Conservation (phyloP, 1,140 invertebrate genomes). For the Ruditapes philippinarum region DNA sequence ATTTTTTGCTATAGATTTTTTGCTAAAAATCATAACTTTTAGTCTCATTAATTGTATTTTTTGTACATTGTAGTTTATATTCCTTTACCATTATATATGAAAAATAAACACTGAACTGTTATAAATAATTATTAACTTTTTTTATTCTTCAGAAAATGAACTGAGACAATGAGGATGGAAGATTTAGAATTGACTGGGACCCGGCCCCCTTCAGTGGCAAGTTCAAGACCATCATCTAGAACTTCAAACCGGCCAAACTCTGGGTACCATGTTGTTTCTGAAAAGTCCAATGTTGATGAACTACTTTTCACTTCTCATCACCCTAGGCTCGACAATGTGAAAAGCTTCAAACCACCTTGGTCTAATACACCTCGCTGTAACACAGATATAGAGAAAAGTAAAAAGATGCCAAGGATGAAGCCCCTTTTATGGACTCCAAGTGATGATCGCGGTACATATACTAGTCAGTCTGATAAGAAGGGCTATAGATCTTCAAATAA, state of each 20-base stretch:
- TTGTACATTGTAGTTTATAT: no score
- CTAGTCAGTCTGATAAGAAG: slow-evolving; percentile 55
- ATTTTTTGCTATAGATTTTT: no score
- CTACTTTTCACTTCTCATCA: slow-evolving; percentile 76
- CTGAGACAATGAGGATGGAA: slow-evolving; percentile 58
- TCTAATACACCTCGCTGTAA: slow-evolving; percentile 38
- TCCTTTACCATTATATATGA: no score
- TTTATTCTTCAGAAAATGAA: slow-evolving; percentile 16
- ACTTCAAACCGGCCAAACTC: slow-evolving; percentile 63
- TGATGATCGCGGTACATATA: slow-evolving; percentile 17
- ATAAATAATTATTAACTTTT: no score
- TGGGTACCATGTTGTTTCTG: slow-evolving; percentile 72
- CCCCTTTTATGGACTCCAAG: slow-evolving; percentile 77
- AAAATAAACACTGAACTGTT: no score
- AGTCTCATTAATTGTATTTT: no score
- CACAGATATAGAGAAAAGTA: slow-evolving; percentile 43
- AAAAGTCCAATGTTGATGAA: slow-evolving; percentile 77
- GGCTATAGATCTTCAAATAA: background rate
- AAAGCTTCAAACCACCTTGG: slow-evolving; percentile 69
- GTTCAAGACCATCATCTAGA: slow-evolving; percentile 52
- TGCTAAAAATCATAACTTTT: no score
- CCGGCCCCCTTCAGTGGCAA: slow-evolving; percentile 71
- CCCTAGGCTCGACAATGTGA: slow-evolving; percentile 38
- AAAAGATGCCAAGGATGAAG: slow-evolving; percentile 44
- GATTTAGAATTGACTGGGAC: slow-evolving; percentile 75